These are phyloP conservation scores for Crocallis elinguaria DNA, from an alignment of 2,888 invertebrate species.

Conservation along the genomic window DNA sequence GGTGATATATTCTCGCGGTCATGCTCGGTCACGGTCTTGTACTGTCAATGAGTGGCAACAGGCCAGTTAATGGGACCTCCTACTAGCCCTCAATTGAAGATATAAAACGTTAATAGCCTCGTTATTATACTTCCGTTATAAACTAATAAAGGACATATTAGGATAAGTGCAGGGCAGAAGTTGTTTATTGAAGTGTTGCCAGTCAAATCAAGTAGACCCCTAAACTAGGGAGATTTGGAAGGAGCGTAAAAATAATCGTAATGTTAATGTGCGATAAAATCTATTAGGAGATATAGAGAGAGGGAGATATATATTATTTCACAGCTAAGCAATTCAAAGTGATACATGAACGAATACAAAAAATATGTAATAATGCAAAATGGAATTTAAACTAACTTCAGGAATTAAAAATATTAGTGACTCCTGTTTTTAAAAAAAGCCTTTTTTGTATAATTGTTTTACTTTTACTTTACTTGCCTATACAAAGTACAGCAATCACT, in stretches of 20 bases:
- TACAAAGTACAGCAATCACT: no score
- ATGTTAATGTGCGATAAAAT: conserved; percentile 6
- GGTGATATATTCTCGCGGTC: no score
- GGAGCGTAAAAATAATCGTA: conserved; percentile 12
- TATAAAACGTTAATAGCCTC: conserved; percentile 2
- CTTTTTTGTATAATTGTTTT: no score
- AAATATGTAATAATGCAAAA: no score
- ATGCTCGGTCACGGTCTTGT: no score
- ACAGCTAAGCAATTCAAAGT: neutral
- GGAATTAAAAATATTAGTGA: no score
- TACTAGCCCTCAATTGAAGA: neutral
- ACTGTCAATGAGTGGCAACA: neutral
- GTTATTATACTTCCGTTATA: conserved; percentile 2
- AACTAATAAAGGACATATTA: conserved; percentile 8
- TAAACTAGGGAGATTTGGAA: neutral
- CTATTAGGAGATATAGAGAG: neutral
- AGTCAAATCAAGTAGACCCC: conserved; percentile 8
- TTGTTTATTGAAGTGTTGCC: conserved; percentile 11
- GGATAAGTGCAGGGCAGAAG: conserved; percentile 3
- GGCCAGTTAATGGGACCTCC: neutral
- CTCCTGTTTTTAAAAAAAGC: no score
- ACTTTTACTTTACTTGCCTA: no score
- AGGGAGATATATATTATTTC: neutral
- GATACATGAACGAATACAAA: neutral
- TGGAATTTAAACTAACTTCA: no score